These are phyloP conservation scores for Donacobius atricapilla DNA, from an alignment of 2,113 vertebrate genomes.

Conservation along the genomic window DNA sequence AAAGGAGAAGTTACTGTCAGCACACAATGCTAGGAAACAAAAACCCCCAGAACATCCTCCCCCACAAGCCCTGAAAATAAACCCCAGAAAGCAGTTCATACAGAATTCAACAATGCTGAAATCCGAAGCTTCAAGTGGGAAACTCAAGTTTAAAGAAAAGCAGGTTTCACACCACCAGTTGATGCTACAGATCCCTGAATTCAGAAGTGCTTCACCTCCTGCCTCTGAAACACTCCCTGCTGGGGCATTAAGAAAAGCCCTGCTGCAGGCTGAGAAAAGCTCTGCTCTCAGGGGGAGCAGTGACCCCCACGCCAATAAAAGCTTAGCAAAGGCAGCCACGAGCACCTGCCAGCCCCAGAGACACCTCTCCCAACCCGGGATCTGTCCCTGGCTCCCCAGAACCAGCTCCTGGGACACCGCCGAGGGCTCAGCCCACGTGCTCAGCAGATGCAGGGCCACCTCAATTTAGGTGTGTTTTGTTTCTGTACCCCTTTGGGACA, in stretches of 20 bases:
- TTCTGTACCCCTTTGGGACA: background rate
- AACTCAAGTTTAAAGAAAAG: background rate
- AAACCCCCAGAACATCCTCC: background rate
- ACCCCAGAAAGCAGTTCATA: background rate
- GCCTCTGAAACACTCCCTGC: background rate
- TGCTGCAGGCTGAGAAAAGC: background rate
- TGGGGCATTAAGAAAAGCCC: background rate
- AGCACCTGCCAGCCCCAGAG: background rate
- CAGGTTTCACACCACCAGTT: background rate
- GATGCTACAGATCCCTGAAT: background rate
- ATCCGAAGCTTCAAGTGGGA: background rate
- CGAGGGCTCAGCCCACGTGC: background rate
- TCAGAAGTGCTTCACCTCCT: background rate
- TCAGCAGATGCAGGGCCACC: background rate
- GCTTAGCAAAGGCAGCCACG: background rate
- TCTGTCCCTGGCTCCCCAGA: background rate
- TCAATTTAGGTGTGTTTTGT: background rate
- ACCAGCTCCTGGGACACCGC: background rate
- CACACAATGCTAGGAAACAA: background rate
- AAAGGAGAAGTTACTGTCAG: background rate
- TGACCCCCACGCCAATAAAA: background rate
- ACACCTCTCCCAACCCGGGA: rapidly evolving
- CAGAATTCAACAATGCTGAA: background rate
- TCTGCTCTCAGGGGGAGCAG: background rate
- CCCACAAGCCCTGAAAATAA: background rate